Percentiles rank a stretch among this genome's conserved stretches.
Evolutionary conservation across 2,888 invertebrate genomes (phyloP).

Genomic region (Dryomyza anilis): DNA sequence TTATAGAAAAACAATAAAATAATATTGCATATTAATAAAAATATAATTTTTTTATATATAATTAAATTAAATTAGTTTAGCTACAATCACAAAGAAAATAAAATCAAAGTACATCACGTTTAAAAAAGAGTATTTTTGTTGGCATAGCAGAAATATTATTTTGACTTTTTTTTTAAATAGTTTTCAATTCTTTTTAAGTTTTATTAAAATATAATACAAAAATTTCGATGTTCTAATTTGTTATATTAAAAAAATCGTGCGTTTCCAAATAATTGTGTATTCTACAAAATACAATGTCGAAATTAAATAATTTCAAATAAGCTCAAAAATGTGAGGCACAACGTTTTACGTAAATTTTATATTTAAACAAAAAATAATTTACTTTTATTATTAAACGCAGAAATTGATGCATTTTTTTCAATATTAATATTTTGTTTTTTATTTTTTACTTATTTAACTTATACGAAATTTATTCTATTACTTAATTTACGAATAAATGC

Average conservation of each 20-base stretch:
- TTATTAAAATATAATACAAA: neutral
- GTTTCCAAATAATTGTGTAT: too few species aligned
- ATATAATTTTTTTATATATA: too few species aligned
- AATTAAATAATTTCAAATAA: neutral
- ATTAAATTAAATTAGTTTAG: constrained; percentile 4
- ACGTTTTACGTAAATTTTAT: constrained; percentile 5
- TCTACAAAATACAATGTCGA: too few species aligned
- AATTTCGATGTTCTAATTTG: neutral
- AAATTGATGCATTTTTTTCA: neutral
- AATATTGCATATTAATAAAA: too few species aligned
- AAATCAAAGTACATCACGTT: neutral
- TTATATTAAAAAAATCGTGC: neutral
- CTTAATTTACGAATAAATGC: neutral
- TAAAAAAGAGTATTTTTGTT: neutral
- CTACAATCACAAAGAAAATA: neutral
- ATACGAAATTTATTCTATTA: neutral
- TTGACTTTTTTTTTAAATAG: too few species aligned
- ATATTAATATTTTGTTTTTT: neutral
- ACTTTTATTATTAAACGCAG: too few species aligned
- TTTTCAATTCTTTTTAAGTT: too few species aligned
- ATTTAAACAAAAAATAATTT: too few species aligned
- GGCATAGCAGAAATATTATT: too few species aligned
- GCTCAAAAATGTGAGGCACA: constrained; percentile 16
- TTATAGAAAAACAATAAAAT: neutral
- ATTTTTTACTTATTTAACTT: neutral